Base-by-base conservation (phyloP, 2,797 vertebrate species). In the Emys orbicularis region DNA sequence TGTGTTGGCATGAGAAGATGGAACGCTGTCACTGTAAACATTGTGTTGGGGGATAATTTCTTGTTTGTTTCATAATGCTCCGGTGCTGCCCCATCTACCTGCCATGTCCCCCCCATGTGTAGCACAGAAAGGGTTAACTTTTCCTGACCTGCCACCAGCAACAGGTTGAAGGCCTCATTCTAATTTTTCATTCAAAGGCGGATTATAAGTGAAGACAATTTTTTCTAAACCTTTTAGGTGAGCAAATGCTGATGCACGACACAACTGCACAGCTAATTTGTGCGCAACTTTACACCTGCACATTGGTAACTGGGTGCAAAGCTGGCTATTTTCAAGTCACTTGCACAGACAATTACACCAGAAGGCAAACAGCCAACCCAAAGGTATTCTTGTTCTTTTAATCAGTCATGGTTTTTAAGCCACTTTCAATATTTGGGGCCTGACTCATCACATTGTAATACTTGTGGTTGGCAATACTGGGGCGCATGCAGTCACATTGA, bases 181-280 rank as follows among this genome's bases (percentile, higher is more conserved):
- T 89, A 94, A 76, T 19, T 91, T 88, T 92, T 31, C 53, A 94
- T 97, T 89, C 92, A 92, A 82, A 89, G 90, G 86, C 87, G 84
- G 90, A 84, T 92, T 90, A 94, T 84, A 92, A 95, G 94, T 92
- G 91, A 56, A 90, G 12, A 92, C 94, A 88, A 92, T 83, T 93
- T 95, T 95, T 95, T 84, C 56, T 92, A 84, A 97, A 96, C 84
- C 84, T 37, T 95, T 88, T 95, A 86, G 93, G 94, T 95, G 94
- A 96, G 95, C 92, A 93, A 93, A 90, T 96, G 88, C 91, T 95
- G 91, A 93, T 96, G 88, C 89, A 87, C 94, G 95, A 96, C 92
- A 12, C 41, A 76, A 96, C 81, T 61, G 79, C 41, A 27, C 7
- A 15, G n/a, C 92, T 92, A 80, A 86, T 95, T 96, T 96, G 96